Base-by-base conservation (phyloP, 2,797 vertebrate genomes). In the Eulemur albifrons region DNA sequence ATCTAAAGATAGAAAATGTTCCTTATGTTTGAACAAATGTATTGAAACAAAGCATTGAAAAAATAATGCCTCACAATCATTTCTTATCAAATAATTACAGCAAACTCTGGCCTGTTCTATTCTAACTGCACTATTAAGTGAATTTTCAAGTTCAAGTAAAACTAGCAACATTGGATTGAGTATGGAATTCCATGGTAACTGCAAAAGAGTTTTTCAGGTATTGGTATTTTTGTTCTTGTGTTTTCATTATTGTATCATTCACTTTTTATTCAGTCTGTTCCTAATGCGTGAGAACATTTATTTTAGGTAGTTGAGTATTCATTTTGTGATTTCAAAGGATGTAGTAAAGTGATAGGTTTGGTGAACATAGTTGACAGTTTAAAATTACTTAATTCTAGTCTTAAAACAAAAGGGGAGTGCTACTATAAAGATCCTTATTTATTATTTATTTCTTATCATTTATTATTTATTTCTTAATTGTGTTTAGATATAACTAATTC, bases 121-220 rank as follows among this genome's bases (percentile, higher is more conserved):
- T 98, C 99, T 99, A 96, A 99, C 99, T 0, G 99, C 99, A 18
- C 98, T 99, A 84, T 99, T 99, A 98, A 99, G 99, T 11, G 99
- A 99, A 98, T 99, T 99, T 98, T 99, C 99, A 98, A 99, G 99
- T 99, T 99, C 99, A 98, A 99, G 99, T 98, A 99, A 99, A 98
- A 99, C 99, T 98, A 99, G 99, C 99, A 99, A 99, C 98, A 99
- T 99, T 96, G 99, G 99, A 97, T 99, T 99, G 97, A 99, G 99
- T 98, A 99, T 99, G 99, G 99, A 99, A 98, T 99, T 99, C 96
- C 99, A 99, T 43, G 99, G 99, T 96, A 99, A 99, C 99, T 99
- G 99, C 98, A 99, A 99, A 98, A 99, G 99, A 86, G 97, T 99
- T 93, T 99, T 99, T 98, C 99, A 99, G 99, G 99, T 99, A 95